phyloP scores from a whole-genome alignment of 2,797 vertebrate genomes.

The Clarias laeviceps region DNA sequence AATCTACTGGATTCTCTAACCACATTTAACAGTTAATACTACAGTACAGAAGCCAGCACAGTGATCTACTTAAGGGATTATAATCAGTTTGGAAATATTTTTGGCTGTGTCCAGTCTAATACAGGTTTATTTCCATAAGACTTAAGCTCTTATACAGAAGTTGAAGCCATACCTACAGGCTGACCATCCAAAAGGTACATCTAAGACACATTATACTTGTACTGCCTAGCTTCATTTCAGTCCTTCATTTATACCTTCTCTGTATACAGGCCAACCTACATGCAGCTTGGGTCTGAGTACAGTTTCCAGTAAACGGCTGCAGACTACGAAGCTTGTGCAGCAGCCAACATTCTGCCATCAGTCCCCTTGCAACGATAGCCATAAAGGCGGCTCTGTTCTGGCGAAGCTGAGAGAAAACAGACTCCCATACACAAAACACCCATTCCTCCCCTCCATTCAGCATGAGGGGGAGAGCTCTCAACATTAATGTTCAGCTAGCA shows the following conservation, averaged over 20 bases:
- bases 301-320: slow-evolving; percentile 81
- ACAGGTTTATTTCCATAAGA: slow-evolving; percentile 26
- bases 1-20: background rate
- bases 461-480: slow-evolving; percentile 45
- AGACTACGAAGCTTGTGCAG: slow-evolving; percentile 78
- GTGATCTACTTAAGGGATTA: slow-evolving; percentile 1
- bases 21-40: background rate
- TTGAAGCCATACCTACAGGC: slow-evolving; percentile 17
- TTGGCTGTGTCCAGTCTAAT: slow-evolving; percentile 16
- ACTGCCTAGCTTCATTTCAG: slow-evolving; percentile 60
- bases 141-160: slow-evolving; percentile 5
- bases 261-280: slow-evolving; percentile 71
- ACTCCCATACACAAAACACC: slow-evolving; percentile 87
- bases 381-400: slow-evolving; percentile 91
- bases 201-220: slow-evolving; percentile 60
- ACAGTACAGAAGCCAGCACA: background rate
- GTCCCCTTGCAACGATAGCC: slow-evolving; percentile 72
- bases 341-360: slow-evolving; percentile 80
- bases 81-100: slow-evolving; percentile 13
- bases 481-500: slow-evolving; percentile 62
- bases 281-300: slow-evolving; percentile 66
- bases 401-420: slow-evolving; percentile 87
- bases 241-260: slow-evolving; percentile 67
- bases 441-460: slow-evolving; percentile 72
- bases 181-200: slow-evolving; percentile 59